Conservation (phyloP, 2,797 vertebrate genomes). For the Neosalanx taihuensis region DNA sequence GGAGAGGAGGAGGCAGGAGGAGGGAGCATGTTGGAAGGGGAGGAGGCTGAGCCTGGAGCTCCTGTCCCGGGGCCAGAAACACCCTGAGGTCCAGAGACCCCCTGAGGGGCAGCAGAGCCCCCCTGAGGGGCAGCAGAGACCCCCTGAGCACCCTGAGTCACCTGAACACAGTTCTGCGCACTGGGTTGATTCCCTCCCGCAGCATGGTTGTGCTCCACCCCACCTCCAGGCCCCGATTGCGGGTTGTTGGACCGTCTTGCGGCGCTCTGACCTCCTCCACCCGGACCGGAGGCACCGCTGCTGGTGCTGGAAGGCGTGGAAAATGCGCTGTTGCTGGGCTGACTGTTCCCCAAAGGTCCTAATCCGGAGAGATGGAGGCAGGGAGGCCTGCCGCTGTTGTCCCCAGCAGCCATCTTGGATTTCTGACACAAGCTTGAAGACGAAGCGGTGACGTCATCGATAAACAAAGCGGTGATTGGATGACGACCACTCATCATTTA, state of each 20-base stretch:
- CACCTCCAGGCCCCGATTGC: slow-evolving; percentile 77
- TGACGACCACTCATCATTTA: too few relatives aligned
- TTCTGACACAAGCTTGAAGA: slow-evolving; percentile 46
- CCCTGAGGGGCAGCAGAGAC: too few relatives aligned
- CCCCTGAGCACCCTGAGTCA: too few relatives aligned
- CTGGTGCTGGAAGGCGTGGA: slow-evolving; percentile 71
- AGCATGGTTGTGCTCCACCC: slow-evolving; percentile 71
- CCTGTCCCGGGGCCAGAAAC: slow-evolving; percentile 53
- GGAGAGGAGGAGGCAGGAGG: slow-evolving; percentile 63
- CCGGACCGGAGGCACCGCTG: slow-evolving; percentile 59
- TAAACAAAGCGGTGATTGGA: slow-evolving; percentile 58
- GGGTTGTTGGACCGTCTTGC: slow-evolving; percentile 75
- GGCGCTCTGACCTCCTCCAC: slow-evolving; percentile 63
- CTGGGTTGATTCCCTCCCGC: slow-evolving; percentile 66
- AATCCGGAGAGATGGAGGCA: slow-evolving; percentile 75
- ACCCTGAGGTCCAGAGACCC: too few relatives aligned
- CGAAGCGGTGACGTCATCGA: slow-evolving; percentile 52
- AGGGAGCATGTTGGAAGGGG: slow-evolving; percentile 73
- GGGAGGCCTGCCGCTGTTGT: slow-evolving; percentile 81
- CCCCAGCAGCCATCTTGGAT: slow-evolving; percentile 86
- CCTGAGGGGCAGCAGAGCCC: too few relatives aligned
- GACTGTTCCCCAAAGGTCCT: slow-evolving; percentile 76
- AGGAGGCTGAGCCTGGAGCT: slow-evolving; percentile 63
- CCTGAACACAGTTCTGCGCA: slow-evolving; percentile 74
- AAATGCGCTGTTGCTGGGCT: slow-evolving; percentile 77